A percentile compares a stretch with the other conserved stretches of the same genome.
phyloP scores from a whole-genome alignment of 35 echinoderm and acorn worm species.

The Chiridota heheva region DNA sequence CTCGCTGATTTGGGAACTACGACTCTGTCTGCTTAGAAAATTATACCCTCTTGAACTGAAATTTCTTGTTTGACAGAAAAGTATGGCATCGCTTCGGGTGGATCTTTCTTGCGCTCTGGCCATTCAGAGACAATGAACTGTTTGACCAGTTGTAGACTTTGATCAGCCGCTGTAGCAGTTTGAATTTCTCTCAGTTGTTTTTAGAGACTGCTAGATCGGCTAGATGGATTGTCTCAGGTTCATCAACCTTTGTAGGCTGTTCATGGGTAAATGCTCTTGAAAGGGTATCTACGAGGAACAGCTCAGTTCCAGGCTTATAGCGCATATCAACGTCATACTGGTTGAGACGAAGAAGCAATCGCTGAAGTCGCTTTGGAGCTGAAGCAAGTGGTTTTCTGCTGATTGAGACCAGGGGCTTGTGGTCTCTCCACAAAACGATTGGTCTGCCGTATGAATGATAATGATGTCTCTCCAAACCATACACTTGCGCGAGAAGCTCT shows the following conservation, averaged over 20 bases:
- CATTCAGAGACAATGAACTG: constrained; percentile 21
- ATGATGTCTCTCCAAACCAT: constrained; percentile 40
- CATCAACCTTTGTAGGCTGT: constrained; percentile 20
- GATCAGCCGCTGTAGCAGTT: constrained; percentile 22
- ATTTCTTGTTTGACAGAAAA: constrained; percentile 18
- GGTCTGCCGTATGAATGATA: constrained; percentile 41
- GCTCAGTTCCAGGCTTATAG: constrained; percentile 1
- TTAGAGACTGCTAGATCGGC: constrained; percentile 10
- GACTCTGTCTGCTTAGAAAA: constrained; percentile 41
- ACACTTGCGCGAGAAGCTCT: constrained; percentile 4
- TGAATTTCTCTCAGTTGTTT: neutral
- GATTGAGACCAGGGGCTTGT: constrained; percentile 48
- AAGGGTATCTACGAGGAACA: constrained; percentile 14
- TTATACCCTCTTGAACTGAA: constrained; percentile 41
- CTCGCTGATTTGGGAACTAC: constrained; percentile 41
- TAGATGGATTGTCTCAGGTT: constrained; percentile 41
- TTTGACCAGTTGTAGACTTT: constrained; percentile 30
- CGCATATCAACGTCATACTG: constrained; percentile 8
- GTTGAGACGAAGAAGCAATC: neutral
- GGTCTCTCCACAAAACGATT: constrained; percentile 28
- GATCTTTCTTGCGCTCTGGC: constrained; percentile 19
- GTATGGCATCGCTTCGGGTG: neutral
- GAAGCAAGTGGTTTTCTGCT: neutral
- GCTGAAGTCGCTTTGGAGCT: neutral
- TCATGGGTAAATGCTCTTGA: neutral